These are phyloP conservation scores for Protomyctophum bolini DNA, from an alignment of 2,113 vertebrate species.

Conservation along the genomic window DNA sequence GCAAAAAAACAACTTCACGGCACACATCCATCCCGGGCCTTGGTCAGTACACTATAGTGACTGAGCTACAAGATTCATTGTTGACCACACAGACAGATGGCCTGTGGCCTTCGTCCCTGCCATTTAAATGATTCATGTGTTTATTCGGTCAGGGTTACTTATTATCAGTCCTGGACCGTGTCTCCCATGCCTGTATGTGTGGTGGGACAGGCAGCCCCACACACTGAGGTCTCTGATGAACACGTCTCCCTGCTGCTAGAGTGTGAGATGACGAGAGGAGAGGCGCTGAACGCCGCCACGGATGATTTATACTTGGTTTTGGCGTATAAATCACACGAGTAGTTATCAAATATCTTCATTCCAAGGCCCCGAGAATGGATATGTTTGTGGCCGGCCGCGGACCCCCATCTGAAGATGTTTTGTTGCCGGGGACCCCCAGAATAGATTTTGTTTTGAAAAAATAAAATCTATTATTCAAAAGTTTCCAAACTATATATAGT, in stretches of 20 bases:
- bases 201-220: conserved; percentile 30
- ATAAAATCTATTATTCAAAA: too few species aligned
- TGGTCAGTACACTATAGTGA: conserved; percentile 30
- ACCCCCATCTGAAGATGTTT: too few species aligned
- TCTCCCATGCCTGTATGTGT: conserved; percentile 35
- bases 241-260: conserved; percentile 31
- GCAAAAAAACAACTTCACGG: too few species aligned
- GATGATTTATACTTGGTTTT: too few species aligned
- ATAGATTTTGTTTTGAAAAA: too few species aligned
- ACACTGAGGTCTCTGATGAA: conserved; percentile 24
- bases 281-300: background rate
- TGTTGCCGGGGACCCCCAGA: too few species aligned
- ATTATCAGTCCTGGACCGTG: conserved; percentile 36
- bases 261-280: conserved; percentile 28
- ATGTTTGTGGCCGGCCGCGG: too few species aligned
- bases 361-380: too few species aligned
- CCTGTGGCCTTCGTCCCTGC: conserved; percentile 7
- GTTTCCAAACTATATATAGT: too few species aligned
- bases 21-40: conserved; percentile 10
- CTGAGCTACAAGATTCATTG: conserved; percentile 17
- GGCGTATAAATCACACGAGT: too few species aligned
- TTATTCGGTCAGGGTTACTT: conserved; percentile 41
- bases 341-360: too few species aligned
- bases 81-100: conserved; percentile 28
- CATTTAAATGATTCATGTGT: conserved; percentile 48